Evolutionary conservation across 2,888 invertebrate species (phyloP), one percentile per base, ranked within the genome.

Genomic region (Drosophila nr. medialis): DNA sequence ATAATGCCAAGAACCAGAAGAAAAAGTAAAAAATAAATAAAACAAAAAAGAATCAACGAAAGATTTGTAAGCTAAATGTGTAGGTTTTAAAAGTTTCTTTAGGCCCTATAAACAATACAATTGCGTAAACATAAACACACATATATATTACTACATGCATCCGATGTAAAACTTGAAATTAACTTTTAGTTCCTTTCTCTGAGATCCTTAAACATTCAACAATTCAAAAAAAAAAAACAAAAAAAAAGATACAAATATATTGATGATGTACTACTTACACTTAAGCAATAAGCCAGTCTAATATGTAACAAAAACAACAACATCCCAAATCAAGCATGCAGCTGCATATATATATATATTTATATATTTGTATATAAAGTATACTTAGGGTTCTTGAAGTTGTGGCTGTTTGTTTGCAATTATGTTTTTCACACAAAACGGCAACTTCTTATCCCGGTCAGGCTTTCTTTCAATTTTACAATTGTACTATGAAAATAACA

Each of bases 1-100:
- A 93, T 86, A 94, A 93, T 87, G 95, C 95, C 93, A 96, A 96
- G 94, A 96, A 95, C 93, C 96, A 95, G 94, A 96, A 96, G 93
- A 94, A 94, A 93, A 93, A 92, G 89, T 92, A 92, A 91, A 90
- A 55, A 42, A 90, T 21, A 86, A 80, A 38, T 36, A 27, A n/a
- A 55, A 38, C 36, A 27, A 18, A 55, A 38, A 27, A 24, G 11
- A 18, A 30, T 45, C 60, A 53, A 42, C 32, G 54, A 70, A 59
- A 54, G 55, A 55, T 67, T 61, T 89, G 65, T 83, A 81, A 76
- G 84, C 81, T 80, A 64, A 64, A 80, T 69, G 70, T 81, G 81
- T 84, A 84, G 84, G 76, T 83, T 89, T 86, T 62, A 87, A 70
- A 84, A 71, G 62, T 76, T 80, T 86, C 80, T 84, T 84, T 84